These are phyloP conservation scores for Drosophila trichaetosa DNA, from an alignment of 2,888 invertebrate species.

Conservation along the genomic window DNA sequence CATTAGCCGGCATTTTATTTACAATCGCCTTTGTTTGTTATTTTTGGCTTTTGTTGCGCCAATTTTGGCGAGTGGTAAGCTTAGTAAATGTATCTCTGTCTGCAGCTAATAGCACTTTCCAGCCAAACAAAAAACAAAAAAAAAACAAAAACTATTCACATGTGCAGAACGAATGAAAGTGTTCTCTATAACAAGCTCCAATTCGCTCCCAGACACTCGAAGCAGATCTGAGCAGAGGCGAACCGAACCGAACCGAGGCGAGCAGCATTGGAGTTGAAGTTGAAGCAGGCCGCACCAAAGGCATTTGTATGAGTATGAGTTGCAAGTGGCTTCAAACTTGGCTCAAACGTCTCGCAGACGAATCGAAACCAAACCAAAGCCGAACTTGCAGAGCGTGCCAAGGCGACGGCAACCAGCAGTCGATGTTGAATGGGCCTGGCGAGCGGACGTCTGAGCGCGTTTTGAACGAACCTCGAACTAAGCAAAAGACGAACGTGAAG, in stretches of 20 bases:
- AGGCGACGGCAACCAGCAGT: constrained; percentile 60
- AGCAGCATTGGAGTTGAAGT: constrained; percentile 52
- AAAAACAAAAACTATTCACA: constrained; percentile 27
- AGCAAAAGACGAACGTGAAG: constrained; percentile 39
- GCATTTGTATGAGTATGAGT: constrained; percentile 46
- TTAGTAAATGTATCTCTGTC: constrained; percentile 45
- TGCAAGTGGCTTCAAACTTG: constrained; percentile 68
- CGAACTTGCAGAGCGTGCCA: constrained; percentile 70
- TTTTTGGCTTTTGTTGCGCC: constrained; percentile 64
- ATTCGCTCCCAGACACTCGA: constrained; percentile 43
- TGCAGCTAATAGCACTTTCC: constrained; percentile 73
- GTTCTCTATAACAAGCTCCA: constrained; percentile 67
- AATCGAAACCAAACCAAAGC: constrained; percentile 57
- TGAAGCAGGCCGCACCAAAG: constrained; percentile 7
- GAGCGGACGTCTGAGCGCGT: constrained; percentile 75
- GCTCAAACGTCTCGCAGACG: constrained; percentile 67
- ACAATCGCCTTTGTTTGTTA: constrained; percentile 75
- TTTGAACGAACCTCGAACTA: constrained; percentile 36
- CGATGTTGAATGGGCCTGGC: constrained; percentile 76
- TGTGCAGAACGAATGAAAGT: constrained; percentile 80
- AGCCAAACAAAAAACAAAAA: constrained; percentile 27
- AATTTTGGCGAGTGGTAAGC: constrained; percentile 55
- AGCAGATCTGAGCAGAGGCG: constrained; percentile 11
- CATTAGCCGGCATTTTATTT: constrained; percentile 77
- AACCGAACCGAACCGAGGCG: constrained; percentile 1